Conservation (phyloP, 2,888 invertebrate genomes). For the Bhutanitis thaidina region DNA sequence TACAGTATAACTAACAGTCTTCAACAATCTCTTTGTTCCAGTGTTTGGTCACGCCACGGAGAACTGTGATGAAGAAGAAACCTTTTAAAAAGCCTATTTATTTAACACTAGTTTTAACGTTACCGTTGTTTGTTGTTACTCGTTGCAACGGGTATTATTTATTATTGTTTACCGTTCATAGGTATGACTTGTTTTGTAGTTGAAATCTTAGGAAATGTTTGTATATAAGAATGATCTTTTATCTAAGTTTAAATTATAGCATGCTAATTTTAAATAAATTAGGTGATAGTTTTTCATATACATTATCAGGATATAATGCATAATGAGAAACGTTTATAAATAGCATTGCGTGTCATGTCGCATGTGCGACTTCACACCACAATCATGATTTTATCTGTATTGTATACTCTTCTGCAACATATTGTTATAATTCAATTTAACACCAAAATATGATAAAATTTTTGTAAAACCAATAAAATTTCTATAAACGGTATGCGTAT, state of each 20-base stretch:
- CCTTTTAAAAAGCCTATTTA: constrained; percentile 81
- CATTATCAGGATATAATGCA: constrained; percentile 71
- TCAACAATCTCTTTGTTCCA: constrained; percentile 65
- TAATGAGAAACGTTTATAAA: constrained; percentile 55
- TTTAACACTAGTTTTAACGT: constrained; percentile 59
- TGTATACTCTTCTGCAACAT: constrained; percentile 30
- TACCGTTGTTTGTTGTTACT: constrained; percentile 72
- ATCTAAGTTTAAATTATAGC: constrained; percentile 51
- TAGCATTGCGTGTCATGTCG: too few relatives aligned
- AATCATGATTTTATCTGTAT: constrained; percentile 55
- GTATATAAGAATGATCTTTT: constrained; percentile 64
- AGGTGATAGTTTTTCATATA: constrained; percentile 63
- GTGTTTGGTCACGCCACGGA: constrained; percentile 93
- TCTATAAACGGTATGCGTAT: constrained; percentile 18
- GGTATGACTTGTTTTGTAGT: constrained; percentile 57
- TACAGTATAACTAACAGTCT: background rate
- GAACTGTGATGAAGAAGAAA: constrained; percentile 92
- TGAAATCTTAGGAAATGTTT: constrained; percentile 51
- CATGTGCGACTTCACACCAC: constrained; percentile 58
- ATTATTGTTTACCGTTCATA: constrained; percentile 63
- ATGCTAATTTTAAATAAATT: constrained; percentile 52
- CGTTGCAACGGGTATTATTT: constrained; percentile 67
- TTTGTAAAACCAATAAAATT: constrained; percentile 38
- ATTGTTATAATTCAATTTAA: constrained; percentile 40
- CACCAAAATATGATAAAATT: constrained; percentile 44